Conservation (phyloP, 2,888 invertebrate genomes). For the Timandra comae region DNA sequence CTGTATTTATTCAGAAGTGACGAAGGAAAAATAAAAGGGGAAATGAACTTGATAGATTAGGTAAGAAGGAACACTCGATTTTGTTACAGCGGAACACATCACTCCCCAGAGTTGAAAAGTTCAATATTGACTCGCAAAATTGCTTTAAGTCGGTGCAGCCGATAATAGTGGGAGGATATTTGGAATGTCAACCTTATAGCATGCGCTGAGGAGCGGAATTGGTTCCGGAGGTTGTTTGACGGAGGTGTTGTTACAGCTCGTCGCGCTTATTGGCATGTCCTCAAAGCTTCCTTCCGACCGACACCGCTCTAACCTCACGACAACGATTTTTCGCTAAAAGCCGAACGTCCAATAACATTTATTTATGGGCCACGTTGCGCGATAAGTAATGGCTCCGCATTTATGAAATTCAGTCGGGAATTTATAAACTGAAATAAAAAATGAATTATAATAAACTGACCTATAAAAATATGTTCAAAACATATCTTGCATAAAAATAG, state of each 20-base stretch:
- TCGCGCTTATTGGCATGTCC: conserved; percentile 68
- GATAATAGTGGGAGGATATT: conserved; percentile 54
- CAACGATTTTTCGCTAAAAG: conserved; percentile 47
- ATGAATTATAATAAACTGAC: no score
- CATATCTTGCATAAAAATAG: no score
- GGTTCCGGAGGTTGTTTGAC: conserved; percentile 39
- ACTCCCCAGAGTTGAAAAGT: conserved; percentile 60
- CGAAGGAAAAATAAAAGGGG: conserved; percentile 20
- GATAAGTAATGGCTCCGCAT: neutral
- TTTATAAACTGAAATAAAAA: no score
- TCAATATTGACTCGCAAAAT: conserved; percentile 72
- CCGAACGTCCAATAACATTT: conserved; percentile 35
- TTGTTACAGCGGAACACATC: conserved; percentile 59
- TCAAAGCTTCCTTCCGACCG: conserved; percentile 61
- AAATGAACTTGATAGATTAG: conserved; percentile 26
- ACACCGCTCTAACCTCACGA: conserved; percentile 14
- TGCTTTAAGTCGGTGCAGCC: conserved; percentile 65
- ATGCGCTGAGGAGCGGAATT: conserved; percentile 44
- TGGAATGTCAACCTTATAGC: conserved; percentile 58
- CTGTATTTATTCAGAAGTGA: conserved; percentile 17
- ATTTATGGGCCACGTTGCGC: no score
- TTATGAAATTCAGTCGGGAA: no score
- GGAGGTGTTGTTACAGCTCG: conserved; percentile 60
- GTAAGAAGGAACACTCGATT: conserved; percentile 30
- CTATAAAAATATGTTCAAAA: no score